A percentile compares a stretch with the other conserved stretches of the same genome.
phyloP scores from a whole-genome alignment of 30 jellyfish, hydroid and myxozoan genomes.

The Kudoa iwatai region DNA sequence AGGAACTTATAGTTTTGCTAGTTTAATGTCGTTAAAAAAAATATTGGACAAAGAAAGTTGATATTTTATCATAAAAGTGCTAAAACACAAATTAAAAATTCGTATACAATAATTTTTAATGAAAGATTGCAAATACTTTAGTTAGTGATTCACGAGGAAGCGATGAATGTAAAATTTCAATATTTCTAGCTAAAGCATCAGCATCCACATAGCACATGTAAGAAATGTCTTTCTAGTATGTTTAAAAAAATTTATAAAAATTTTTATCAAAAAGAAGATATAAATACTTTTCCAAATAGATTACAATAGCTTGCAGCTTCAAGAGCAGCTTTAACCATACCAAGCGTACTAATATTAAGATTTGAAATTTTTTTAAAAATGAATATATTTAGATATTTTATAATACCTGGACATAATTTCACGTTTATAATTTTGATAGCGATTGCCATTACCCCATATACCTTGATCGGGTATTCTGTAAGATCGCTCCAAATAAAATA shows the following conservation, averaged over 20 bases:
- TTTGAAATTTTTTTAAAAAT: no score
- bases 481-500: slow-evolving; percentile 39
- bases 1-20: no score
- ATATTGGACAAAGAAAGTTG: not conserved
- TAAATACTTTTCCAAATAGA: slow-evolving; percentile 6
- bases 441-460: slow-evolving; percentile 60
- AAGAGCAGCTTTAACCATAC: slow-evolving; percentile 84
- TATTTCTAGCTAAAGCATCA: slow-evolving; percentile 56
- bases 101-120: not conserved
- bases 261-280: not conserved
- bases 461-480: slow-evolving; percentile 72
- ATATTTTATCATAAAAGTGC: not conserved
- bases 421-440: slow-evolving; percentile 13
- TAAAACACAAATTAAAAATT: not conserved
- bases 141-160: slow-evolving; percentile 61
- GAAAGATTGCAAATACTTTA: slow-evolving; percentile 8
- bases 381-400: no score
- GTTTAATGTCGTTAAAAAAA: no score
- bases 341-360: slow-evolving; percentile 18
- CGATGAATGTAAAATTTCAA: slow-evolving; percentile 10
- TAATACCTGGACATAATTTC: slow-evolving; percentile 49
- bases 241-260: not conserved
- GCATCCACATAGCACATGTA: slow-evolving; percentile 6
- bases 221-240: not conserved
- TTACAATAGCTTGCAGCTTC: slow-evolving; percentile 57